Evolutionary conservation across 2,797 vertebrate genomes (phyloP).

Genomic region (Neosilurus mollespiculum): DNA sequence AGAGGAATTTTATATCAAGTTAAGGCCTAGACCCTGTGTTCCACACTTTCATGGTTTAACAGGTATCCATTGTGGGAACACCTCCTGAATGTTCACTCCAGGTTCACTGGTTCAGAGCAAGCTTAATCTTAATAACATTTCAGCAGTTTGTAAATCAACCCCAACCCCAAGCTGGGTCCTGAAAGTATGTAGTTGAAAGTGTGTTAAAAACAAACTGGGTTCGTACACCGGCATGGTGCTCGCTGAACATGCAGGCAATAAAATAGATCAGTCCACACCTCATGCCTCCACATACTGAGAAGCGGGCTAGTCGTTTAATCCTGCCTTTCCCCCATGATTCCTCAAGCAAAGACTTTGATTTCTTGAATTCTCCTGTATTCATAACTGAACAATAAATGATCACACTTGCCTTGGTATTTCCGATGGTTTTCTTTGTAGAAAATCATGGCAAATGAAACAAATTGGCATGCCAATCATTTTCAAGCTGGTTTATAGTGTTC

Average conservation of each 20-base stretch:
- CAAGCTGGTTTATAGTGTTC: not conserved
- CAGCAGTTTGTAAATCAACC: conserved; percentile 2
- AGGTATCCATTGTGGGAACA: conserved; percentile 10
- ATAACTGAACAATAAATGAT: not conserved
- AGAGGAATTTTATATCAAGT: not conserved
- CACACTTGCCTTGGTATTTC: not conserved
- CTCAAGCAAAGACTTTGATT: not conserved
- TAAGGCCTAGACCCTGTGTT: not conserved
- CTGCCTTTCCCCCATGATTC: not conserved
- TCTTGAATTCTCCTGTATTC: not conserved
- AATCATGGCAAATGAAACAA: not conserved
- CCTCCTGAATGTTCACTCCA: not conserved
- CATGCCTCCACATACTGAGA: not conserved
- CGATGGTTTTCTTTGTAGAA: not conserved
- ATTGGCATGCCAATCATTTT: not conserved
- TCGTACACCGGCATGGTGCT: not conserved
- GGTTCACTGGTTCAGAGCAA: conserved; percentile 1
- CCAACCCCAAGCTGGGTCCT: not conserved
- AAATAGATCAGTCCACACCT: conserved; percentile 6
- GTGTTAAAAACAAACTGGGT: not conserved
- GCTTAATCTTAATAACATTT: conserved; percentile 11
- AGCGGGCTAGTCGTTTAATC: not conserved
- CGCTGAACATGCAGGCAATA: not conserved
- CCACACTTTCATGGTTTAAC: conserved; percentile 10
- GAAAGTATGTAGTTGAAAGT: not conserved